Conservation (phyloP, 2,888 invertebrate genomes). For the Sinotaia quadrata region DNA sequence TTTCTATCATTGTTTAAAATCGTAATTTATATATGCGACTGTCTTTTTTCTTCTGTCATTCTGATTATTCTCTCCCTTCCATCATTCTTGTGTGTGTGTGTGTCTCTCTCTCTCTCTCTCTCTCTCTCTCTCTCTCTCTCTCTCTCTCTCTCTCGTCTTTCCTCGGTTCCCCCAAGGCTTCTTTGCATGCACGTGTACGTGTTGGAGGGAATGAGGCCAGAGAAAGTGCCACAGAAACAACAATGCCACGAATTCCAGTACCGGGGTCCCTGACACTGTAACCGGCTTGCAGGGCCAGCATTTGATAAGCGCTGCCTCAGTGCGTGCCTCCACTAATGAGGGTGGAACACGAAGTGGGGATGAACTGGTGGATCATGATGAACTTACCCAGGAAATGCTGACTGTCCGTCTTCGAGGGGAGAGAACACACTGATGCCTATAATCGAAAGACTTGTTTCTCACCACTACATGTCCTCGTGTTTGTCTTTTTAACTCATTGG, state of each 20-base stretch:
- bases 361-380: no score
- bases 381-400: no score
- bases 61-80: neutral
- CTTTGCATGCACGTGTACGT: neutral
- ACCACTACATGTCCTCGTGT: no score
- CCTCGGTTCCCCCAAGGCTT: neutral
- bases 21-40: no score
- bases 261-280: neutral
- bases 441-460: no score
- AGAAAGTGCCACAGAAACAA: neutral
- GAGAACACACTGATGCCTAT: no score
- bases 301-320: neutral
- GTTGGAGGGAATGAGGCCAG: neutral
- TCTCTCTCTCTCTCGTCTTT: neutral
- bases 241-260: neutral
- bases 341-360: no score
- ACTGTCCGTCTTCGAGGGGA: no score
- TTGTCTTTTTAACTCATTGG: no score
- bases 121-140: neutral
- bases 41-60: no score
- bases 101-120: slow-evolving; percentile 1
- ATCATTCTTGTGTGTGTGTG: neutral
- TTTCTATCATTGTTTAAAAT: neutral
- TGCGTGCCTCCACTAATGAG: neutral
- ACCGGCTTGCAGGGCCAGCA: neutral